Evolutionary conservation across 64 coral and sea anemone genomes (phyloP).

Genomic region (Anthopleura sola): DNA sequence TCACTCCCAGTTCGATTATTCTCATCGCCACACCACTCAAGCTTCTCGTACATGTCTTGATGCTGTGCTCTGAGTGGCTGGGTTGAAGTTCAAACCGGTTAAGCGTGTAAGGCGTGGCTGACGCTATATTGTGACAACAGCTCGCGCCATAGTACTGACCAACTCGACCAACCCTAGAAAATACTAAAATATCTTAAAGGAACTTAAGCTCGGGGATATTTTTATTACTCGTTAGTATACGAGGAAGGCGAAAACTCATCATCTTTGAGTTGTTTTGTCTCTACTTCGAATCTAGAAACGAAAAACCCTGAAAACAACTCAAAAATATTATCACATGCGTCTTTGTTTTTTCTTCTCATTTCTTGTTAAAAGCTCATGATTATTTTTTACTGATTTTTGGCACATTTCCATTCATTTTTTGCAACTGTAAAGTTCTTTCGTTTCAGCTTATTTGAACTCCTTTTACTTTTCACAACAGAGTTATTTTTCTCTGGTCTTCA

Average conservation of each 20-base stretch:
- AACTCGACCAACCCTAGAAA: background rate
- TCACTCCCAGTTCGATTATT: background rate
- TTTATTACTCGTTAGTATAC: background rate
- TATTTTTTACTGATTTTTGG: background rate
- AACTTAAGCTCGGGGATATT: background rate
- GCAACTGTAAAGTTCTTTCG: background rate
- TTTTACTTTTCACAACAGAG: too few relatives aligned
- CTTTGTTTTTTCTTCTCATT: background rate
- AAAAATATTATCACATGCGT: background rate
- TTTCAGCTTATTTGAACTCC: too few relatives aligned
- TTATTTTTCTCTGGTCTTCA: too few relatives aligned
- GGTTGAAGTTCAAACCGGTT: constrained; percentile 22
- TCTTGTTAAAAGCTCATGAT: background rate
- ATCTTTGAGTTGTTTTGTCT: background rate
- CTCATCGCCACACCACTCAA: constrained; percentile 1
- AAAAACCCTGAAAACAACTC: background rate
- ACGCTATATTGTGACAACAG: background rate
- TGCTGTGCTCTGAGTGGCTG: background rate
- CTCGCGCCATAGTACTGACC: background rate
- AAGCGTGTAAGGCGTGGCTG: background rate
- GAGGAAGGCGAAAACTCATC: background rate
- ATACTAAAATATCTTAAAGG: background rate
- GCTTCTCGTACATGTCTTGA: background rate
- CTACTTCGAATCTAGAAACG: background rate
- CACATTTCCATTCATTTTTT: background rate